A percentile compares a stretch with the other conserved stretches of the same genome.
These are phyloP conservation scores for Acleris laterana DNA, from an alignment of 2,888 invertebrate genomes.

Conservation along the genomic window DNA sequence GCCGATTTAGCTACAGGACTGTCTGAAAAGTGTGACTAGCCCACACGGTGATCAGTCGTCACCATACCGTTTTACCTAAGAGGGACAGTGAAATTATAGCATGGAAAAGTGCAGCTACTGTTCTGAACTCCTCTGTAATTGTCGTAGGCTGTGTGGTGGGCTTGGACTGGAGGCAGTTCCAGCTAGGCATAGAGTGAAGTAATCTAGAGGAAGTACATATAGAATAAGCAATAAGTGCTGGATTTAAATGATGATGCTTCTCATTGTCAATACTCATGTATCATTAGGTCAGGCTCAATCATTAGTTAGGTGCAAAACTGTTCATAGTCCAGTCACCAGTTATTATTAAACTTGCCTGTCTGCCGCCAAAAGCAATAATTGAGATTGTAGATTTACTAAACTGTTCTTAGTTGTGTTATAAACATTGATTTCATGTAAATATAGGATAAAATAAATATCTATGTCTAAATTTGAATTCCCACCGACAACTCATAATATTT, in stretches of 20 bases:
- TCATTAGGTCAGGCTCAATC: slow-evolving; percentile 64
- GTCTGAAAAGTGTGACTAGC: not conserved
- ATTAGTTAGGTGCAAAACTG: slow-evolving; percentile 29
- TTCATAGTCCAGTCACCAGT: slow-evolving; percentile 15
- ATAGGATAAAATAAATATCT: slow-evolving; percentile 58
- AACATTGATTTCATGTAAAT: slow-evolving; percentile 60
- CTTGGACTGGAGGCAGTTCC: slow-evolving; percentile 11
- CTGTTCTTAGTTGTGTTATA: slow-evolving; percentile 6
- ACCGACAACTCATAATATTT: slow-evolving; percentile 16
- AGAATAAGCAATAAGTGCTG: slow-evolving; percentile 75
- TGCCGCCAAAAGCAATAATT: slow-evolving; percentile 52
- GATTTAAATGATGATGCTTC: slow-evolving; percentile 66
- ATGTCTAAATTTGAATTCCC: slow-evolving; percentile 13
- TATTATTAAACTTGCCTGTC: slow-evolving; percentile 46
- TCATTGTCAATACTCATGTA: slow-evolving; percentile 79
- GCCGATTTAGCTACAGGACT: slow-evolving; percentile 8
- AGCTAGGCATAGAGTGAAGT: slow-evolving; percentile 41
- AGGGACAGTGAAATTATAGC: too few relatives aligned
- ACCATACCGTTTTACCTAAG: not conserved
- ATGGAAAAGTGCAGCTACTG: too few relatives aligned
- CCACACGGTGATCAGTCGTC: not conserved
- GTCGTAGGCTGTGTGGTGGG: not conserved
- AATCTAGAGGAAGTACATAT: slow-evolving; percentile 61
- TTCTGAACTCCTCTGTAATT: too few relatives aligned
- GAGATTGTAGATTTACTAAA: slow-evolving; percentile 46